These are phyloP conservation scores for Brachypalpus laphriformis DNA, from an alignment of 2,888 invertebrate species.

Conservation along the genomic window DNA sequence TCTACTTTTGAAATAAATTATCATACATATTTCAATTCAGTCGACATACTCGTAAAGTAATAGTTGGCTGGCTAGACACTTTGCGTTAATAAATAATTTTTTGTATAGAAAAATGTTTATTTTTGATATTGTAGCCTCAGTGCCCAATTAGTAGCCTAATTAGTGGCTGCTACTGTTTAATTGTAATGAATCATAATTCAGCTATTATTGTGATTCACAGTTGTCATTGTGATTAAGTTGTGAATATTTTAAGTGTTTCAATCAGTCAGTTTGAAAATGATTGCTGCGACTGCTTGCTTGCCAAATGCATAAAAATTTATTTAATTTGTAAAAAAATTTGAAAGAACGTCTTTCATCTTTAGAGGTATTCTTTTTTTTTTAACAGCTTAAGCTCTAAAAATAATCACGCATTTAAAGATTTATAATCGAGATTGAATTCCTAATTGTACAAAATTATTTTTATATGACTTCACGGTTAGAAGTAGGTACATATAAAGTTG, in stretches of 20 bases:
- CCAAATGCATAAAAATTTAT: background rate
- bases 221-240: background rate
- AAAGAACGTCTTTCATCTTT: background rate
- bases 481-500: background rate
- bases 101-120: background rate
- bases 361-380: background rate
- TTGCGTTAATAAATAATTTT: too few relatives aligned
- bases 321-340: background rate
- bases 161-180: background rate
- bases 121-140: too few relatives aligned
- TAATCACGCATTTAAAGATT: background rate
- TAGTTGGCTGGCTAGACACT: too few relatives aligned
- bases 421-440: background rate
- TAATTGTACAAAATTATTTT: background rate
- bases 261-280: background rate
- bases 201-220: background rate
- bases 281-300: background rate
- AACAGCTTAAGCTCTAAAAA: background rate
- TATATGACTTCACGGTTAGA: background rate
- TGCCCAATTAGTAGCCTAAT: too few relatives aligned
- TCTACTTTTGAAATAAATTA: background rate
- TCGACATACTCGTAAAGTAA: background rate
- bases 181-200: slow-evolving; percentile 1
- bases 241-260: background rate
- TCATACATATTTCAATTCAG: background rate